phyloP scores from a whole-genome alignment of 1,140 invertebrate species.

The Saxidomus purpurata region DNA sequence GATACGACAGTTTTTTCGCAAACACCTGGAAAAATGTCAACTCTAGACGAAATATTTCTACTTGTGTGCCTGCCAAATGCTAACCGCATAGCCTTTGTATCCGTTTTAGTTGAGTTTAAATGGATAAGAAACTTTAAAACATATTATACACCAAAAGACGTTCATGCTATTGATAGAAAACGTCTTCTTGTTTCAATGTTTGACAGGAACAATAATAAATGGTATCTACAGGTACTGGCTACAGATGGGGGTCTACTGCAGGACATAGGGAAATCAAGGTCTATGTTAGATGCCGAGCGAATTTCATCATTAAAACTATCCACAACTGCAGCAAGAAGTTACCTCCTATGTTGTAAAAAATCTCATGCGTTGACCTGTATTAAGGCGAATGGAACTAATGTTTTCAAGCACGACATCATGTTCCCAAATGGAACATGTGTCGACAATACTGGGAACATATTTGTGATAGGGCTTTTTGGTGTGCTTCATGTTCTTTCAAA shows the following conservation, averaged over 20 bases:
- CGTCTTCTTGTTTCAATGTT: background rate
- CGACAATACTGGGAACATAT: background rate
- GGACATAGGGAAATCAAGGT: background rate
- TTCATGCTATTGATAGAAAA: background rate
- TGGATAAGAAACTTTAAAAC: slow-evolving; percentile 10
- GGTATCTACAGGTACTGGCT: background rate
- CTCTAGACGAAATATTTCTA: background rate
- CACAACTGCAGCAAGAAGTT: no score
- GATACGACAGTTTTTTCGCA: background rate
- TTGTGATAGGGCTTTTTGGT: background rate
- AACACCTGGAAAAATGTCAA: background rate
- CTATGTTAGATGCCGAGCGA: background rate
- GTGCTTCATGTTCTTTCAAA: background rate
- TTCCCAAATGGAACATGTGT: background rate
- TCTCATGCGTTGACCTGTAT: background rate
- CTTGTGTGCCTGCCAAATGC: background rate
- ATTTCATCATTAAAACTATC: background rate
- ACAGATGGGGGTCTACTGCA: background rate
- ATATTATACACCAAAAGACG: background rate
- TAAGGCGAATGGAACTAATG: background rate
- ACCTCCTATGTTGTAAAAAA: background rate
- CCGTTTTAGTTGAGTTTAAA: background rate
- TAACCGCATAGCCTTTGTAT: background rate
- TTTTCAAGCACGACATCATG: background rate
- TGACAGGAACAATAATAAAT: background rate